phyloP scores from a whole-genome alignment of 2,888 invertebrate species.

The Eristalinus aeneus region DNA sequence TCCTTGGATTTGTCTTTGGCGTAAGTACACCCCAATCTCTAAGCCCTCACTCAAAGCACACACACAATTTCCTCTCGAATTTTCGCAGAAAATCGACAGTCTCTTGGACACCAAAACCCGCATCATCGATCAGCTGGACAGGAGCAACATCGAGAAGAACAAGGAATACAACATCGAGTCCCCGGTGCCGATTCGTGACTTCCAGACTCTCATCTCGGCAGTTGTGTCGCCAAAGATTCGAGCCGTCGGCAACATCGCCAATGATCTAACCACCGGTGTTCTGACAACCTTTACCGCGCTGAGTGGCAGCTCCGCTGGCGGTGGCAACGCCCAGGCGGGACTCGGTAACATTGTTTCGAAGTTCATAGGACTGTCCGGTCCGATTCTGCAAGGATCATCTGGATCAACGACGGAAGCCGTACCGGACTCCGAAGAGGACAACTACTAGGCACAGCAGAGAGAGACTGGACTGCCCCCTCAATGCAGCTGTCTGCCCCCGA shows the following conservation, averaged over 20 bases:
- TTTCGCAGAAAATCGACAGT: conserved; percentile 89
- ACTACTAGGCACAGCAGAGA: conserved; percentile 75
- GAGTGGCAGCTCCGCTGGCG: conserved; percentile 80
- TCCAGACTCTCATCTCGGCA: conserved; percentile 86
- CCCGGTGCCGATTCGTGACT: conserved; percentile 84
- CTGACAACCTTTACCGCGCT: conserved; percentile 82
- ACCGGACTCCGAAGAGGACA: conserved; percentile 79
- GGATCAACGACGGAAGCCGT: conserved; percentile 76
- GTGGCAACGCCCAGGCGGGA: conserved; percentile 80
- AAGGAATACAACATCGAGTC: conserved; percentile 87
- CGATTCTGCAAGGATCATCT: conserved; percentile 80
- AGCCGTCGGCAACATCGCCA: conserved; percentile 85
- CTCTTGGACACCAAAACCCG: conserved; percentile 90
- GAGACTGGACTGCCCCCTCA: background rate
- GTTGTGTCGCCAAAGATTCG: conserved; percentile 87
- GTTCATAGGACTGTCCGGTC: conserved; percentile 79
- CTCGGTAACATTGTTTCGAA: conserved; percentile 80
- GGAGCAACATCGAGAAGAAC: conserved; percentile 88
- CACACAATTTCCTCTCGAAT: conserved; percentile 72
- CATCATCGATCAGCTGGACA: conserved; percentile 86
- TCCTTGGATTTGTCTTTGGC: conserved; percentile 91
- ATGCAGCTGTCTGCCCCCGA: conserved; percentile 26
- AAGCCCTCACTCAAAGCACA: background rate
- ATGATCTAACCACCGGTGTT: conserved; percentile 83
- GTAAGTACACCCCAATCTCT: conserved; percentile 82